Conservation (phyloP, 2,888 invertebrate genomes). For the Ormyrus pomaceus region DNA sequence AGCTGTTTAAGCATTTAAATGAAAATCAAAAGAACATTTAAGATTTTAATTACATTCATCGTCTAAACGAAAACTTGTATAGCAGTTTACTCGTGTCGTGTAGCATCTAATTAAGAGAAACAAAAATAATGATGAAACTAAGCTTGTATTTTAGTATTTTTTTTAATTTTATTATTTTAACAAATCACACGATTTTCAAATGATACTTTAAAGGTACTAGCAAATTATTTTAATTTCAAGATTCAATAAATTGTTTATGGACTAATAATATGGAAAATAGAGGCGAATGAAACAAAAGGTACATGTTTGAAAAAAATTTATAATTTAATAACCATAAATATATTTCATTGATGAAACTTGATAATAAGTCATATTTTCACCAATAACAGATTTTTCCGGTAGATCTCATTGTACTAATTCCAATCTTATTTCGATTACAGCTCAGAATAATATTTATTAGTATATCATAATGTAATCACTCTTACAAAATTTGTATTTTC, state of each 20-base stretch:
- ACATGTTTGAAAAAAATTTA: slow-evolving; percentile 19
- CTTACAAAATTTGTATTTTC: not conserved
- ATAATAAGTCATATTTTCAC: slow-evolving; percentile 40
- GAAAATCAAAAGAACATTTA: slow-evolving; percentile 1
- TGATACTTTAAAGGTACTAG: no score
- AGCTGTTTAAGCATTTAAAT: slow-evolving; percentile 36
- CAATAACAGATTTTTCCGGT: slow-evolving; percentile 7
- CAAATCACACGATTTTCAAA: no score
- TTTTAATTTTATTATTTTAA: not conserved
- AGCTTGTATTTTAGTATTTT: no score
- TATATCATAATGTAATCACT: not conserved
- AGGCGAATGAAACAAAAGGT: not conserved
- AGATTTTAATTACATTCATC: not conserved
- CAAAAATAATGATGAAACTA: not conserved
- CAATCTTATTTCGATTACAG: not conserved
- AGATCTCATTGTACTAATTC: slow-evolving; percentile 5
- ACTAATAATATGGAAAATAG: no score
- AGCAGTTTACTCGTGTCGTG: no score
- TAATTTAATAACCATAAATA: slow-evolving; percentile 51
- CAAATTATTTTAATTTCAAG: no score
- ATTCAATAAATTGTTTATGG: no score
- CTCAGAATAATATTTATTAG: slow-evolving; percentile 1
- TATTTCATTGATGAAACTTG: slow-evolving; percentile 39
- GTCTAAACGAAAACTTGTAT: no score
- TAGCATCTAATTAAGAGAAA: not conserved